These are phyloP conservation scores for Lateolabrax maculatus DNA, from an alignment of 2,797 vertebrate species.

Conservation along the genomic window DNA sequence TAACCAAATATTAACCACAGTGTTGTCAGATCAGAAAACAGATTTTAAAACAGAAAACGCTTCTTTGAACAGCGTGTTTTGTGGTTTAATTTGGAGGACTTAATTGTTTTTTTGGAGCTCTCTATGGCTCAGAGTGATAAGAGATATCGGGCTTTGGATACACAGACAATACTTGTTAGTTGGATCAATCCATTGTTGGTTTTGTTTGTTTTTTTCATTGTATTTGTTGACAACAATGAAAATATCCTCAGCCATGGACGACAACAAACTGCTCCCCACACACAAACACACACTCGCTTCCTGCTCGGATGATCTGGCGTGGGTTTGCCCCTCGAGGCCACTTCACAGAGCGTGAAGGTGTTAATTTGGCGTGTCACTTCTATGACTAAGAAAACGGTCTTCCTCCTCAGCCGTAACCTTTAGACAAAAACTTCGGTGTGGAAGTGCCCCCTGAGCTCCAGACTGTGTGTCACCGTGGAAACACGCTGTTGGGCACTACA, in stretches of 20 bases:
- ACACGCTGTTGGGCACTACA: constrained; percentile 25
- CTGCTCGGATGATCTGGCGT: constrained; percentile 23
- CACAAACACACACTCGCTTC: constrained; percentile 19
- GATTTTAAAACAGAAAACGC: too few relatives aligned
- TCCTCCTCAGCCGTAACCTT: constrained; percentile 64
- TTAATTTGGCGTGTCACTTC: constrained; percentile 65
- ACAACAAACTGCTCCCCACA: too few relatives aligned
- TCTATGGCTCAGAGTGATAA: not conserved
- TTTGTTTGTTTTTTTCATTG: too few relatives aligned
- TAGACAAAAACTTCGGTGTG: constrained; percentile 28
- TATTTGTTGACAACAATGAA: too few relatives aligned
- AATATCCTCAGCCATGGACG: too few relatives aligned
- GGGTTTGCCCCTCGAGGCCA: constrained; percentile 52
- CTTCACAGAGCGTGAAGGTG: constrained; percentile 63
- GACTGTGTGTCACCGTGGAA: constrained; percentile 36
- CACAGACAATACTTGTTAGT: not conserved
- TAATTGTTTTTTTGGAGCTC: not conserved
- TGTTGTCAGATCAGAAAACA: too few relatives aligned
- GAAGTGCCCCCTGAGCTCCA: constrained; percentile 29
- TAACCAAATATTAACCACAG: not conserved
- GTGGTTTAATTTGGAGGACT: not conserved
- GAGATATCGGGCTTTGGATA: not conserved
- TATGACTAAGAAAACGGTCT: constrained; percentile 47
- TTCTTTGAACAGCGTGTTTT: too few relatives aligned
- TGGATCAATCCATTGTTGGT: too few relatives aligned